Evolutionary conservation across 2,888 invertebrate genomes (phyloP).

Genomic region (Silvanus unidentatus): DNA sequence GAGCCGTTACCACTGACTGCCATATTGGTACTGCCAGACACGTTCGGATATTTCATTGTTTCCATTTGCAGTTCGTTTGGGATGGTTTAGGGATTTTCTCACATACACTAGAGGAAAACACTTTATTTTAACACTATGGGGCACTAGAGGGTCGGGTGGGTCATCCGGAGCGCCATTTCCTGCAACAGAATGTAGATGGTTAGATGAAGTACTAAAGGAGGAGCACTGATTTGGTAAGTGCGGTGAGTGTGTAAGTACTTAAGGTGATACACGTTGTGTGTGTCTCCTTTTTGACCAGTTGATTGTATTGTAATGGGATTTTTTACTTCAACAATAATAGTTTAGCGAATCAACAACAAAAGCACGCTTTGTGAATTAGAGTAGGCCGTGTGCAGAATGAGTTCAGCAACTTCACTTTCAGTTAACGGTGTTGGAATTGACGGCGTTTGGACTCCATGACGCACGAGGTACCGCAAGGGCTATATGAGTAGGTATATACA

Average conservation of each 20-base stretch:
- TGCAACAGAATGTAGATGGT: too few relatives aligned
- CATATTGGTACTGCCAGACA: constrained; percentile 42
- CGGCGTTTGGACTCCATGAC: constrained; percentile 22
- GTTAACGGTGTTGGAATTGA: constrained; percentile 36
- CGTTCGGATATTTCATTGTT: constrained; percentile 47
- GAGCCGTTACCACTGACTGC: constrained; percentile 42
- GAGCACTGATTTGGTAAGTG: too few relatives aligned
- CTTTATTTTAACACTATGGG: too few relatives aligned
- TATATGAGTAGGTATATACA: background rate
- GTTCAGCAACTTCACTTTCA: constrained; percentile 41
- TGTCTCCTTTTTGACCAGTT: constrained; percentile 14
- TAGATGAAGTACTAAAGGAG: too few relatives aligned
- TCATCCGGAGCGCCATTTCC: too few relatives aligned
- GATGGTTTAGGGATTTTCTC: background rate
- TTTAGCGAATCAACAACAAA: constrained; percentile 15
- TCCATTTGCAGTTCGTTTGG: constrained; percentile 28
- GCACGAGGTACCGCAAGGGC: constrained; percentile 27
- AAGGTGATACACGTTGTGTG: too few relatives aligned
- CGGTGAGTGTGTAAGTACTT: too few relatives aligned
- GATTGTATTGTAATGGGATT: constrained; percentile 16
- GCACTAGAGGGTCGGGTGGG: too few relatives aligned
- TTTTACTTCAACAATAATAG: constrained; percentile 6
- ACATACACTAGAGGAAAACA: too few relatives aligned
- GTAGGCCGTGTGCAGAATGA: constrained; percentile 37
- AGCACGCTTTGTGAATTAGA: constrained; percentile 19